Percentiles rank a stretch among this genome's conserved stretches.
Evolutionary conservation across 2,113 vertebrate species (phyloP).

Genomic region (Chloroceryle aenea): DNA sequence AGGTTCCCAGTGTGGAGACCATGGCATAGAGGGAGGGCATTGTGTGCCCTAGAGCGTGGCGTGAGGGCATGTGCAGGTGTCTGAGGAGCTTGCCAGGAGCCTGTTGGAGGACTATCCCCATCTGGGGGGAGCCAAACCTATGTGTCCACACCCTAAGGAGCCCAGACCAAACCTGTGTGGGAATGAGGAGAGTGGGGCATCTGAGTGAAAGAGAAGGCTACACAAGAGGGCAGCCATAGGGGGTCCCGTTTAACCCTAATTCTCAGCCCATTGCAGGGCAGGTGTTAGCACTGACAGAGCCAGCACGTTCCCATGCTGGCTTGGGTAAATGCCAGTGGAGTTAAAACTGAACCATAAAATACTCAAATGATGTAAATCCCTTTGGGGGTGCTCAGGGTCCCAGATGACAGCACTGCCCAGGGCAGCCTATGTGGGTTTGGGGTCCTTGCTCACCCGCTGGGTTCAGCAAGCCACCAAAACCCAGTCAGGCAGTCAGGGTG

Average conservation of each 20-base stretch:
- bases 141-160: not conserved
- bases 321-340: not conserved
- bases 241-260: not conserved
- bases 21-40: not conserved
- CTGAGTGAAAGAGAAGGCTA: not conserved
- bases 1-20: not conserved
- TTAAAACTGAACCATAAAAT: not conserved
- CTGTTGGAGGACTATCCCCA: rapidly evolving
- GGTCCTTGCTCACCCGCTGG: not conserved
- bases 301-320: not conserved
- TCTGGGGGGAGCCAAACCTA: not conserved
- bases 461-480: not conserved
- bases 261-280: not conserved
- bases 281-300: rapidly evolving
- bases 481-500: not conserved
- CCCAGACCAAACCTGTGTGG: not conserved
- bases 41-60: rapidly evolving
- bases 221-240: rapidly evolving
- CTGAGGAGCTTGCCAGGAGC: not conserved
- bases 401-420: not conserved
- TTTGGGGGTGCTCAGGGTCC: not conserved
- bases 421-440: not conserved
- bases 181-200: not conserved
- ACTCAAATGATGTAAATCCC: not conserved
- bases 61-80: not conserved